Percentiles rank a stretch among this genome's conserved stretches.
Evolutionary conservation across 2,113 vertebrate genomes (phyloP).

Genomic region (Neotoma lepida): DNA sequence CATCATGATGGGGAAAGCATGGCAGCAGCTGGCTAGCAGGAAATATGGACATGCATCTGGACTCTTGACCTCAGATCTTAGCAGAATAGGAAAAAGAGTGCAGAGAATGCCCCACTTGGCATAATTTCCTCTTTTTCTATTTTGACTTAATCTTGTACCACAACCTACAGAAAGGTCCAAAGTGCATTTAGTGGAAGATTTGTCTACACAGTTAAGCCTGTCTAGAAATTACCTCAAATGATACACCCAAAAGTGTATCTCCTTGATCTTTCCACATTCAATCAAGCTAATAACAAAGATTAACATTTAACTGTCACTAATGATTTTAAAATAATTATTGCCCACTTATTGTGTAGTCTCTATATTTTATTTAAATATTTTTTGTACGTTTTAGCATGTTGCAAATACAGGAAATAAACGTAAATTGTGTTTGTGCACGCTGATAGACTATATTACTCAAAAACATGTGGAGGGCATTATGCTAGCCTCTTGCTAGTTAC

Average conservation of each 20-base stretch:
- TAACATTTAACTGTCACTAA: neutral
- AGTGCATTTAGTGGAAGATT: neutral
- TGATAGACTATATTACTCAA: neutral
- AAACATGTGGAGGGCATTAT: neutral
- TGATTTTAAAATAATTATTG: neutral
- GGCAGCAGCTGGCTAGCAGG: neutral
- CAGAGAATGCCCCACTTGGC: neutral
- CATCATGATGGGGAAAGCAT: too few relatives aligned
- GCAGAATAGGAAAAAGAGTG: neutral
- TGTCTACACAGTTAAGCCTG: neutral
- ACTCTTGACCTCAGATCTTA: too few relatives aligned
- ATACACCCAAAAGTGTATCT: neutral
- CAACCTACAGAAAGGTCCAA: neutral
- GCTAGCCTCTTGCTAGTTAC: neutral
- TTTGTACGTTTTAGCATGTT: neutral
- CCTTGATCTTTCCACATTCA: neutral
- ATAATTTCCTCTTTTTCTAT: neutral
- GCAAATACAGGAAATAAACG: neutral
- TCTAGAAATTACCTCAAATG: neutral
- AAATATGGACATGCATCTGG: too few relatives aligned
- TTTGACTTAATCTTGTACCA: neutral
- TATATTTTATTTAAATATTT: too few relatives aligned
- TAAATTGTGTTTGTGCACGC: neutral
- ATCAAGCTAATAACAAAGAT: neutral
- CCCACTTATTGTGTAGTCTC: neutral